Percentiles rank a stretch among this genome's conserved stretches.
Conservation (phyloP, 1,140 invertebrate genomes). For the Calliphora vicina region DNA sequence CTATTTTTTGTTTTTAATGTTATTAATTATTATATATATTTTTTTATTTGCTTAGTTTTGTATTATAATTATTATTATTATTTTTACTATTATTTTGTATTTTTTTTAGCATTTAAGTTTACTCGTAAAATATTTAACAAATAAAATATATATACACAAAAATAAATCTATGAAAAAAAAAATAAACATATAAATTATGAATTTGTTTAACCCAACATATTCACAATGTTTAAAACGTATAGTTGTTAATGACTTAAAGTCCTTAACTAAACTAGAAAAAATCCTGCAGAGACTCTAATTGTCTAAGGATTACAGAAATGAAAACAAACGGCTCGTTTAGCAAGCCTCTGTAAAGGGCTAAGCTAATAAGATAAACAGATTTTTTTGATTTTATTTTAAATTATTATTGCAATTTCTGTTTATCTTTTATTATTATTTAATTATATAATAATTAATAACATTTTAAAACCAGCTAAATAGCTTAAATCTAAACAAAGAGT, state of each 20-base stretch:
- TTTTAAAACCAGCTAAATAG: no score
- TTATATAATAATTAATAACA: no score
- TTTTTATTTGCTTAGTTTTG: background rate
- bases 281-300: conserved; percentile 59
- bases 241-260: no score
- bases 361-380: no score
- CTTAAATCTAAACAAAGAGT: no score
- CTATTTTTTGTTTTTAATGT: conserved; percentile 12
- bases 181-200: background rate
- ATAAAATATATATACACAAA: background rate
- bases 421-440: no score
- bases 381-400: no score
- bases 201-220: background rate
- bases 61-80: background rate
- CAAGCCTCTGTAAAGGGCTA: no score
- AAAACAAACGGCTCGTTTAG: no score
- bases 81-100: conserved; percentile 4
- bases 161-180: background rate
- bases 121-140: background rate
- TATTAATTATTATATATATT: conserved; percentile 15
- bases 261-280: background rate
- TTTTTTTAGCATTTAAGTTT: conserved; percentile 15
- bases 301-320: conserved; percentile 51
- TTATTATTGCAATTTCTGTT: no score
- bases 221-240: background rate